These are phyloP conservation scores for Macrotis lagotis DNA, from an alignment of 2,113 vertebrate genomes.

Conservation along the genomic window DNA sequence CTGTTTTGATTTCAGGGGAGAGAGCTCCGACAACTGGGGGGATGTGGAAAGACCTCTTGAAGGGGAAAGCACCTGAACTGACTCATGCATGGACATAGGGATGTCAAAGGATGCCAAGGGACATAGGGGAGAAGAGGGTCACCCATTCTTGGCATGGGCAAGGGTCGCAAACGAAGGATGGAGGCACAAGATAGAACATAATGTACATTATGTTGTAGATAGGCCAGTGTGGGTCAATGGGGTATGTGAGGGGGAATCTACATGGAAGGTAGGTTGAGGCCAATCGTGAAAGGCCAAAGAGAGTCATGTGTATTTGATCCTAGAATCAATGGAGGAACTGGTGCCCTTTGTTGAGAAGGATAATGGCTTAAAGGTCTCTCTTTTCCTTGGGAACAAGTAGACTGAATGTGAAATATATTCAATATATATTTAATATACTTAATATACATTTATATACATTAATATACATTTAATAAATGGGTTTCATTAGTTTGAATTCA, in stretches of 20 bases:
- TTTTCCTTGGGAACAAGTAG: not conserved
- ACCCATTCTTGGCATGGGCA: not conserved
- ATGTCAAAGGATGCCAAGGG: not conserved
- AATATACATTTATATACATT: too few relatives aligned
- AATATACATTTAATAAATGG: not conserved
- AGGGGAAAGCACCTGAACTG: not conserved
- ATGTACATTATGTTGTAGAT: not conserved
- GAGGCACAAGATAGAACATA: not conserved
- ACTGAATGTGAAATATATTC: too few relatives aligned
- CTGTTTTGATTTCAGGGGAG: not conserved
- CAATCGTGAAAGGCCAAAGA: not conserved
- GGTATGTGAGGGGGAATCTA: not conserved
- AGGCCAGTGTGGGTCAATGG: not conserved
- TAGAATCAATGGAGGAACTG: not conserved
- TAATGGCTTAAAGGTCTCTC: not conserved
- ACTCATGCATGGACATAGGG: not conserved
- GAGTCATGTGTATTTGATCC: not conserved
- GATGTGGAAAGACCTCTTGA: not conserved
- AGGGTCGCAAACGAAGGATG: fast-evolving
- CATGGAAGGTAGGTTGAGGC: not conserved
- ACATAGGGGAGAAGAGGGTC: not conserved
- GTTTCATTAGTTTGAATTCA: not conserved
- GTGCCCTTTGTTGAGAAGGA: not conserved
- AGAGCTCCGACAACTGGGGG: not conserved
- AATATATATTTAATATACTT: too few relatives aligned